Base-by-base conservation (phyloP, 1,140 invertebrate species). In the Subanguina moxae region DNA sequence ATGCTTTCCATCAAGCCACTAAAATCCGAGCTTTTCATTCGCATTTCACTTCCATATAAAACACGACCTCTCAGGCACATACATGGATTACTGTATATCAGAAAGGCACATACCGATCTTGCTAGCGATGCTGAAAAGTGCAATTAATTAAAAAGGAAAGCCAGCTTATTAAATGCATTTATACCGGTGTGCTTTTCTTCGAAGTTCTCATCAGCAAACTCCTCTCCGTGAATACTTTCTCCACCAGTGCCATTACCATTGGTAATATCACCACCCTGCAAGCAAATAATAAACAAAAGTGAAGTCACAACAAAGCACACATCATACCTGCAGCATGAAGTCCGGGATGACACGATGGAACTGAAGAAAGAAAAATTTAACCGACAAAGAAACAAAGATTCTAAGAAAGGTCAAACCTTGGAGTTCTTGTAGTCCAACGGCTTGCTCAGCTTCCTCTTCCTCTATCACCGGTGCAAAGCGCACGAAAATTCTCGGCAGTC, bases 61-160 rank as follows among this genome's bases (percentile, higher is more conserved):
- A n/a, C n/a, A n/a, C n/a, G n/a, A n/a, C n/a, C n/a, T n/a, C n/a
- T n/a, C n/a, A n/a, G n/a, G n/a, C n/a, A n/a, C n/a, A n/a, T n/a
- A n/a, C n/a, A n/a, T n/a, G n/a, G n/a, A n/a, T n/a, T n/a, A n/a
- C n/a, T n/a, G n/a, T n/a, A n/a, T n/a, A n/a, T n/a, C n/a, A n/a
- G n/a, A n/a, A n/a, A n/a, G n/a, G n/a, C n/a, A n/a, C n/a, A n/a
- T n/a, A n/a, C n/a, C n/a, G n/a, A n/a, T n/a, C 69, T n/a, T n/a
- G n/a, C n/a, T n/a, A n/a, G n/a, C n/a, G n/a, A n/a, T n/a, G n/a
- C n/a, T n/a, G n/a, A 0, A 71, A 77, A 5, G 68, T 67, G 69
- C 27, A 73, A 73, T 19, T 89, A n/a, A 92, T 94, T 80, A 97
- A 94, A 82, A 97, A 97, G 85, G 97, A 98, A 82, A 97, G 94